Percentiles rank a stretch among this genome's conserved stretches.
Conservation (phyloP, 2,797 vertebrate species). For the Mormyrops boulengeri region DNA sequence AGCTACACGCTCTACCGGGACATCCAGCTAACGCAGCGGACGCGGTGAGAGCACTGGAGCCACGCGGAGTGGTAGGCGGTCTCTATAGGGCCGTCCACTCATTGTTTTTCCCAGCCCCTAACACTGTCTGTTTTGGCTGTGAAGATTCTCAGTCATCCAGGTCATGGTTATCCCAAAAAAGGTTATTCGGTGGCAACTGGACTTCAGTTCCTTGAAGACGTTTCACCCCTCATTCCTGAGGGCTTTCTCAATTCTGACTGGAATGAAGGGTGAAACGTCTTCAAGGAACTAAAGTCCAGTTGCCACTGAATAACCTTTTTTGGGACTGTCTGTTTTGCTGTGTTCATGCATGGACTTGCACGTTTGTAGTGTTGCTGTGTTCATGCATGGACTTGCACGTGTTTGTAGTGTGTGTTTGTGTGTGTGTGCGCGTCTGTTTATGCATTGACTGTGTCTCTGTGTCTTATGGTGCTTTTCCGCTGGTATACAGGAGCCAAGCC, state of each 20-base stretch:
- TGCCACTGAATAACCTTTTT: too few relatives aligned
- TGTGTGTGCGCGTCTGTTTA: background rate
- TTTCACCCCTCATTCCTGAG: too few relatives aligned
- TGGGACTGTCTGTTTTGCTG: too few relatives aligned
- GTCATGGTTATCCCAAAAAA: too few relatives aligned
- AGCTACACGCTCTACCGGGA: slow-evolving; percentile 77
- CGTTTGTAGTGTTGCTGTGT: background rate
- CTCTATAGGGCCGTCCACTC: background rate
- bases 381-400: background rate
- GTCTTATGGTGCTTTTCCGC: background rate
- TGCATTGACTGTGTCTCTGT: background rate
- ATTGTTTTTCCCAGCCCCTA: background rate
- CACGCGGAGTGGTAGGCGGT: background rate
- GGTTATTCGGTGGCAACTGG: too few relatives aligned
- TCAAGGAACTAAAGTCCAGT: too few relatives aligned
- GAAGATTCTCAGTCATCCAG: too few relatives aligned
- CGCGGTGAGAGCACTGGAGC: slow-evolving; percentile 59
- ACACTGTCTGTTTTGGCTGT: background rate
- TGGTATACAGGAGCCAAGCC: background rate
- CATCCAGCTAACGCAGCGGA: slow-evolving; percentile 76
- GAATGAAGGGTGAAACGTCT: too few relatives aligned
- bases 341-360: too few relatives aligned
- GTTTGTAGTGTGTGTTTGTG: background rate
- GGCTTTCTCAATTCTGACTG: too few relatives aligned
- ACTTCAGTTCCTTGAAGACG: too few relatives aligned